Evolutionary conservation across 1,140 invertebrate species (phyloP), one percentile per base, ranked within the genome.

Genomic region (Papilio glaucus): DNA sequence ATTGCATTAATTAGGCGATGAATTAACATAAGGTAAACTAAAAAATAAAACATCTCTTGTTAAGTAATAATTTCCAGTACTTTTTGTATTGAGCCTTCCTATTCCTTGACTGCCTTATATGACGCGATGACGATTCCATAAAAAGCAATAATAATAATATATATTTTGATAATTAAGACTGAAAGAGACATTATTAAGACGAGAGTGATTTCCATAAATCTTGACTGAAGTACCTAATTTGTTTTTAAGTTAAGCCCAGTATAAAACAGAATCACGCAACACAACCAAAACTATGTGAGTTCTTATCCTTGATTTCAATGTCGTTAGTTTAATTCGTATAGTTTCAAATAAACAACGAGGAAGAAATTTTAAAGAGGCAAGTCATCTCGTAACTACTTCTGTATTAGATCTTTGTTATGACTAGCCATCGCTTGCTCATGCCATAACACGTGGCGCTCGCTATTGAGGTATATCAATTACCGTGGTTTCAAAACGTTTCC

Each of bases 401-500:
- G 49, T 53, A 53, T 33, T 33, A 33, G 29, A 33, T 33, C 29
- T 53, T 53, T 24, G 49, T 53, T 53, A 53, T 53, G 8, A 12
- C 49, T 24, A 24, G 21, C 21, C 45, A 49, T 24, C 49, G 8
- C 21, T 39, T 39, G 61, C 37, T 18, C 15, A 53, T 15, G 18
- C 45, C 18, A 21, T 70, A 71, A 62, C 74, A 78, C 74, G 77
- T 79, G 74, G 71, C 72, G 67, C 42, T 72, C 18, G 37, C 29
- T 76, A 71, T 72, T 63, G 74, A 63, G 63, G 24, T 42, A 41
- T 83, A 73, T 82, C 72, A 72, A 74, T 83, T 80, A 26, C 18
- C 33, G 75, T 75, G 74, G 71, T 78, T 75, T 78, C 73, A 73
- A 49, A 60, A 37, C 73, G 60, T 79, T 81, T 82, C 82, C 78